Base-by-base conservation (phyloP, 2,888 invertebrate species). In the Phyto melanocephala region DNA sequence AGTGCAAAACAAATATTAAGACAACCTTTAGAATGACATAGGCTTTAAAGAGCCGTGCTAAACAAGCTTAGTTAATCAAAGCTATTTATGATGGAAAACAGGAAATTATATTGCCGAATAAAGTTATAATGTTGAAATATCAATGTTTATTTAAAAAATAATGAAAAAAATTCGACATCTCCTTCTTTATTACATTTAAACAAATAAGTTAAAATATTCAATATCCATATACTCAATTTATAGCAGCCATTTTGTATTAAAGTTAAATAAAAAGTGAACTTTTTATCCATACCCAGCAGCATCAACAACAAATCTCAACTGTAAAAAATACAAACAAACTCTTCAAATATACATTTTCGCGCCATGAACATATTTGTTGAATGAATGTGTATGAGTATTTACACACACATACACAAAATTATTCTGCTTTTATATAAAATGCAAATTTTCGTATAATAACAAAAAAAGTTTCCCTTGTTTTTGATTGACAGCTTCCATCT, bases 401-500 rank as follows among this genome's bases (percentile, higher is more conserved):
- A 10, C 10, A 4, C 8, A 28, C 2, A 24, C 7, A 35, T 85
- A 87, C 86, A 87, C 85, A 47, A 47, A 1, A 11, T 86, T 40
- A 42, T 56, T 35, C 87, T 86, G 85, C 87, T 86, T 88, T 88
- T 86, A 86, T 88, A 88, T 88, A 88, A 89, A 82, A 82, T 82
- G 79, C 67, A 82, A 82, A 79, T 82, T 82, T 82, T 79, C 65
- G 86, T 80, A 54, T 42, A 50, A 70, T 76, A 8, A 54, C 3
- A 56, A 75, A 83, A 86, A 89, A 89, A 87, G 86, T 88, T 89
- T 89, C 87, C 86, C 86, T 88, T 87, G 86, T 88, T 54, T 90
- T 90, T 90, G 90, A 90, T 90, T 90, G 90, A 90, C 90, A 90
- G 90, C 88, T 88, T 89, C 86, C 88, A 77, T 89, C 87, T 87